Percentiles rank a stretch among this genome's conserved stretches.
Conservation (phyloP, 2,888 invertebrate species). For the Dicycla oo region DNA sequence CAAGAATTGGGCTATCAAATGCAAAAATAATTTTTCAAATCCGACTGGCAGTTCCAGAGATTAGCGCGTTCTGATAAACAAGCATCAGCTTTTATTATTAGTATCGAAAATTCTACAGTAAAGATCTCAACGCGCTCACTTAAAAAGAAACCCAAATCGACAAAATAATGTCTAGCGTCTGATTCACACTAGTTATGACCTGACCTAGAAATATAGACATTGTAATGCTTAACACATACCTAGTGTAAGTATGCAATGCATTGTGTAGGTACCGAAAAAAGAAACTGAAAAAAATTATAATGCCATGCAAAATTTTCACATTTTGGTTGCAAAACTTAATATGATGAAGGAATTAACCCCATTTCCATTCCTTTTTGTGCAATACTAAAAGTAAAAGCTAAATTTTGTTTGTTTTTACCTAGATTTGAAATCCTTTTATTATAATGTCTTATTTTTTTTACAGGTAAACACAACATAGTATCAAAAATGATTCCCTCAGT, state of each 20-base stretch:
- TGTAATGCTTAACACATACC: not conserved
- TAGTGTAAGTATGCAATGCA: not conserved
- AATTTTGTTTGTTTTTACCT: not conserved
- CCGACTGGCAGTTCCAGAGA: too few species aligned
- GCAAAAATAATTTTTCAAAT: too few species aligned
- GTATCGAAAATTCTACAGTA: not conserved
- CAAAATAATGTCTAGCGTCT: not conserved
- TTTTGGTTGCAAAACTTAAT: not conserved
- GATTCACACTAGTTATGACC: not conserved
- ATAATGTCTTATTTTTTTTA: slow-evolving; percentile 15
- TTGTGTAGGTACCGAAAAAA: not conserved
- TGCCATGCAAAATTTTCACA: not conserved
- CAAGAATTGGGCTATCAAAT: too few species aligned
- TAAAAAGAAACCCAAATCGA: not conserved
- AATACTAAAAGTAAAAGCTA: not conserved
- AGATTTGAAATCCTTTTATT: too few species aligned
- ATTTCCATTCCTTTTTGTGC: not conserved
- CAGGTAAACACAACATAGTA: slow-evolving; percentile 45
- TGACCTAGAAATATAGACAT: slow-evolving; percentile 25
- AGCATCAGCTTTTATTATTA: too few species aligned
- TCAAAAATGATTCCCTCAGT: slow-evolving; percentile 58
- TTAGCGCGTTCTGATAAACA: too few species aligned
- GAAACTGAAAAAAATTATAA: not conserved
- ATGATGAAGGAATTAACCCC: not conserved
- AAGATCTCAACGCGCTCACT: not conserved